Percentiles rank a stretch among this genome's conserved stretches.
phyloP scores from a whole-genome alignment of 64 coral and sea anemone species.

The Acropora tenuis region DNA sequence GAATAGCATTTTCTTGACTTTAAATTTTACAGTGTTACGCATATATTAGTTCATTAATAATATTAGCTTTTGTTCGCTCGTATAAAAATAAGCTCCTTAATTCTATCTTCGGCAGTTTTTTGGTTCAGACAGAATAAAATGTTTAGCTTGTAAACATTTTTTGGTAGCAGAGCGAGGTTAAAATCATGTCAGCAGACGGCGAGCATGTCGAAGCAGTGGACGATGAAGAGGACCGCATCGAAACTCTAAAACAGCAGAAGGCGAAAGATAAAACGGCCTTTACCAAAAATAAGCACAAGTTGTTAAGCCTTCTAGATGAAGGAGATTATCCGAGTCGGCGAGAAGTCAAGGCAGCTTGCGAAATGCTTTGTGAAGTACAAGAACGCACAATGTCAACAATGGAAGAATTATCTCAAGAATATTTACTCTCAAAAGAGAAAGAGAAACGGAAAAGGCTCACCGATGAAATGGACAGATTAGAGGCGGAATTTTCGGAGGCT shows the following conservation, averaged over 20 bases:
- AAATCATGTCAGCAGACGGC: background rate
- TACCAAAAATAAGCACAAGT: background rate
- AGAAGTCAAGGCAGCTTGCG: background rate
- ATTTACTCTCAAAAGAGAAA: background rate
- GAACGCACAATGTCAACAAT: background rate
- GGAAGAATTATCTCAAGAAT: background rate
- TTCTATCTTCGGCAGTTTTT: background rate
- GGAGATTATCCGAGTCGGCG: background rate
- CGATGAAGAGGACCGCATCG: background rate
- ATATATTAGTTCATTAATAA: background rate
- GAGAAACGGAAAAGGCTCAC: background rate
- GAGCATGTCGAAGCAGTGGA: background rate
- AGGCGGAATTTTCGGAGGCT: background rate
- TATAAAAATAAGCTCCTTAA: background rate
- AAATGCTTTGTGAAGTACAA: background rate
- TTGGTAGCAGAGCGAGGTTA: slow-evolving; percentile 2
- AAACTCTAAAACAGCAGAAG: background rate
- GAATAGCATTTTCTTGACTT: background rate
- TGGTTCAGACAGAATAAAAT: background rate
- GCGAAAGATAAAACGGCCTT: background rate
- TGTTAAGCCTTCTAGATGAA: background rate
- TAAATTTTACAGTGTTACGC: background rate
- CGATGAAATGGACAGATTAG: background rate
- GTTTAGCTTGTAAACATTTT: background rate
- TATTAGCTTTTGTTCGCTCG: background rate